Base-by-base conservation (phyloP, 2,113 vertebrate genomes). In the Nestor notabilis region DNA sequence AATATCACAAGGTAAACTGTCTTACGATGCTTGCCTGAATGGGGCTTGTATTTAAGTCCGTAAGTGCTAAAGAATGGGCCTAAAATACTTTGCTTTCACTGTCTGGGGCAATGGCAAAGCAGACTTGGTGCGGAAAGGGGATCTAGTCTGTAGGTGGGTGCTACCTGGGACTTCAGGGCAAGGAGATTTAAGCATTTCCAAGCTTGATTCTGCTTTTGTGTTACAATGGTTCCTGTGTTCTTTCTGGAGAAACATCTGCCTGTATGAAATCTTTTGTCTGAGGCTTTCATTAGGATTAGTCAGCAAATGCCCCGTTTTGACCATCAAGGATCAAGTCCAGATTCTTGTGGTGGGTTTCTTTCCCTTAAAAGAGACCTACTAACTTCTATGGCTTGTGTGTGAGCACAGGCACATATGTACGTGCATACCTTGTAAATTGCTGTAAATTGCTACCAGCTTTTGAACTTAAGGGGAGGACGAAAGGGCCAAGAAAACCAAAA, bases 381-480 rank as follows among this genome's bases (percentile, higher is more conserved):
- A 77, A 68, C 27, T 61, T 76, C 20, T 53, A 53, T 53, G 41
- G 10, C 8, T 56, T 20, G 23, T 35, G 56, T 91, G 77, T 1
- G 0, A 74, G 60, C 69, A 44, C 17, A 27, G 23, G 13, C 70
- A 44, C 35, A 14, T 53, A 31, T n/a, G n/a, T 10, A 58, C 1
- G 0, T 31, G 52, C 74, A 49, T 88, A 55, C 50, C 17, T 90
- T 66, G 66, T 35, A 87, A 78, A 78, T 88, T 68, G 61, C n/a
- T 90, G 18, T 47, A 91, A 95, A 92, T 91, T 94, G 46, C 49
- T 88, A 69, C 66, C 79, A 90, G 95, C 83, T 94, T 91, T 90
- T 88, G 60, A 83, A 80, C 46, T 78, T 63, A 13, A 71, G 41
- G 28, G 46, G 25, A 78, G 49, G 58, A 47, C 2, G 9, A 20